Base-by-base conservation (phyloP, 1,140 invertebrate genomes). In the Aphis craccivora region DNA sequence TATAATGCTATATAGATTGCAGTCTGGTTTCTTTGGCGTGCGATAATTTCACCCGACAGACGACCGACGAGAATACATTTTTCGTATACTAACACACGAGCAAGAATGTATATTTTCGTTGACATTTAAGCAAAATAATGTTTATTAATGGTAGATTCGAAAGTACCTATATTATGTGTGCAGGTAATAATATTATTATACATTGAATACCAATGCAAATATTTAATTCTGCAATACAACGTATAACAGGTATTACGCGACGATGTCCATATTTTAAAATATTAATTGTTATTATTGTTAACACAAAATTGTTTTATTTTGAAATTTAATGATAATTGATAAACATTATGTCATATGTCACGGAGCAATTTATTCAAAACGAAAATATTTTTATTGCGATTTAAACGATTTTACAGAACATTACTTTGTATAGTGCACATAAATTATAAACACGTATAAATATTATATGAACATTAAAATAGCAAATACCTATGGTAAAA, bases 1-100 rank as follows among this genome's bases (percentile, higher is more conserved):
- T 60, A 40, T 40, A 40, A 40, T 40, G 37, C 37, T 40, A 83
- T 23, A 83, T 22, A 40, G 35, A 43, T 43, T 90, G 23, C 55
- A n/a, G 89, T 67, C 89, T 60, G 53, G 37, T 90, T 67, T 89
- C 25, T 90, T 67, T 67, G 30, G 55, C 40, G 22, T 1, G 18
- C 35, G 51, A 30, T n/a, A 90, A 90, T 90, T 90, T 90, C 89
- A 90, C 89, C 53, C 53, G 88, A 20, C 37, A 18, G 51, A 45
- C 25, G 11, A 23, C 88, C 89, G 40, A 55, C 35, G 25, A 87
- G 45, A 45, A 48, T 87, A 45, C 1, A 51, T 35, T 48, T 87
- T 87, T 87, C 37, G 25, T 37, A 83, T 9, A n/a, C 8, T 18
- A 48, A 48, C 22, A 87, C 14, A 48, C 30, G 48, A 18, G 7